These are phyloP conservation scores for Trichomalopsis sarcophagae DNA, from an alignment of 1,140 invertebrate genomes.

Conservation along the genomic window DNA sequence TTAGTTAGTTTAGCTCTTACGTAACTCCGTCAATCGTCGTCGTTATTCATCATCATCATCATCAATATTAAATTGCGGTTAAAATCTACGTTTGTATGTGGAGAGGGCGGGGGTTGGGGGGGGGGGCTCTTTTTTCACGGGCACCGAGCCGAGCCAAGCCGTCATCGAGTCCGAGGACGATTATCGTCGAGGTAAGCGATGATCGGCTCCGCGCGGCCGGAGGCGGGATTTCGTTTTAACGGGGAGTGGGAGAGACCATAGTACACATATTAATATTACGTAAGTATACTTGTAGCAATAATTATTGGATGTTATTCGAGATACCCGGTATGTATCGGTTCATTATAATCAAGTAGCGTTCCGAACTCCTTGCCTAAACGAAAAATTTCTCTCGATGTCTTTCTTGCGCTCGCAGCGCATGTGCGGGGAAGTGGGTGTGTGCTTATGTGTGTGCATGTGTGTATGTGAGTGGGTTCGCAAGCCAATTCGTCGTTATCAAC, in stretches of 20 bases:
- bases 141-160: slow-evolving; percentile 39
- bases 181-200: not conserved
- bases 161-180: not conserved
- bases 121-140: slow-evolving; percentile 28
- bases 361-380: slow-evolving; percentile 74
- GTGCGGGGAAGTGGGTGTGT: slow-evolving; percentile 9
- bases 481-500: slow-evolving; percentile 2
- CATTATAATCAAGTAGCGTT: slow-evolving; percentile 67
- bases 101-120: slow-evolving; percentile 34
- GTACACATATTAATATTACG: slow-evolving; percentile 75
- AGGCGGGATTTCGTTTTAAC: slow-evolving; percentile 54
- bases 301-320: slow-evolving; percentile 73
- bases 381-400: slow-evolving; percentile 62
- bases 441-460: slow-evolving; percentile 18
- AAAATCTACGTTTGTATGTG: slow-evolving; percentile 73
- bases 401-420: not conserved
- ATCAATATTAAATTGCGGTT: slow-evolving; percentile 69
- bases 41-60: slow-evolving; percentile 72
- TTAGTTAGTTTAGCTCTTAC: slow-evolving; percentile 75
- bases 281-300: slow-evolving; percentile 75
- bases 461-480: slow-evolving; percentile 15
- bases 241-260: slow-evolving; percentile 76
- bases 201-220: slow-evolving; percentile 39
- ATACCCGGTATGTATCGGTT: slow-evolving; percentile 63
- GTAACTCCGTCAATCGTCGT: slow-evolving; percentile 69